Evolutionary conservation across 2,888 invertebrate species (phyloP).

Genomic region (Zhuqinia jingwanae): DNA sequence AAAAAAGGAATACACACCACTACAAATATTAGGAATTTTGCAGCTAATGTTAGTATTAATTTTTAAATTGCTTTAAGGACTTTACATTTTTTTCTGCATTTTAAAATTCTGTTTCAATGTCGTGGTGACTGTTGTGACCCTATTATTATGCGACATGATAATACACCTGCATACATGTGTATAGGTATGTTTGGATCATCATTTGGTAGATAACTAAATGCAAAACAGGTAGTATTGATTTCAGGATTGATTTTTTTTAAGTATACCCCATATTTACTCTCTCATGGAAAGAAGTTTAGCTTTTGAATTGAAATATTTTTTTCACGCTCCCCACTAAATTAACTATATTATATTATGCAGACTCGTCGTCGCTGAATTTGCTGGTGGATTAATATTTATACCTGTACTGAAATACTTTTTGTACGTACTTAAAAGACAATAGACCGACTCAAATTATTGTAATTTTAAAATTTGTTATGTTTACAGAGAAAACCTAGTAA

Average conservation of each 20-base stretch:
- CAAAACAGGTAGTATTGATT: no score
- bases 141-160: neutral
- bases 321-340: neutral
- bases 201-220: no score
- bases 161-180: neutral
- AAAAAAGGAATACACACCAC: no score
- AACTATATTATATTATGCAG: neutral
- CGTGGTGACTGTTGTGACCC: neutral
- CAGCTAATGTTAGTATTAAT: no score
- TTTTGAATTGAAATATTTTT: neutral
- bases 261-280: neutral
- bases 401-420: neutral
- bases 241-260: no score
- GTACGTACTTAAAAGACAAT: no score
- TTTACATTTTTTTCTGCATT: neutral
- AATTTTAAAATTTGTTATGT: conserved; percentile 8
- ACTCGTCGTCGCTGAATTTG: neutral
- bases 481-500: no score
- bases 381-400: neutral
- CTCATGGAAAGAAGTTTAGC: neutral
- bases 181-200: no score
- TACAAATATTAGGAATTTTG: no score
- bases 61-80: conserved; percentile 1
- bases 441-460: conserved; percentile 47
- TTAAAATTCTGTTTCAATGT: neutral